A percentile compares a stretch with the other conserved stretches of the same genome.
Conservation (phyloP, 2,888 invertebrate species). For the Lithophane semibrunnea region DNA sequence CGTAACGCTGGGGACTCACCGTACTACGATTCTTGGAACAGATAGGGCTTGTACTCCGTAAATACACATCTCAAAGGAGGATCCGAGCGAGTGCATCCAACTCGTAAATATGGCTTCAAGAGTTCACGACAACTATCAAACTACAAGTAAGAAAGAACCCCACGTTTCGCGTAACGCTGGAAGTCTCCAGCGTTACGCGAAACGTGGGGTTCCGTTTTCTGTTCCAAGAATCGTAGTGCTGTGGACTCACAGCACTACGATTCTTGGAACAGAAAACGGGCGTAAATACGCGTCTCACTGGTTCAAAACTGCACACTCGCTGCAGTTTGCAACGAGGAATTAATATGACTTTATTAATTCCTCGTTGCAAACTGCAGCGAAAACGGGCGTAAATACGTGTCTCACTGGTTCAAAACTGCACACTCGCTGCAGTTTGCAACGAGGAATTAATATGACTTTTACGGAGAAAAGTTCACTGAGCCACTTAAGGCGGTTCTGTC, state of each 20-base stretch:
- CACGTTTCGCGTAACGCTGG: not conserved
- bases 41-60: not conserved
- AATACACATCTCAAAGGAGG: not conserved
- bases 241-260: not conserved
- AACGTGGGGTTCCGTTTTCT: too few relatives aligned
- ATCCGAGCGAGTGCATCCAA: not conserved
- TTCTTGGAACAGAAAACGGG: not conserved
- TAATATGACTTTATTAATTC: not conserved
- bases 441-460: not conserved
- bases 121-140: not conserved
- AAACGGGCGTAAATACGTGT: not conserved
- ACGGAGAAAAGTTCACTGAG: not conserved
- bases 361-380: too few relatives aligned
- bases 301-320: not conserved
- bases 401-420: not conserved
- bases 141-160: not conserved
- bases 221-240: too few relatives aligned
- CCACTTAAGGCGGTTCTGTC: not conserved
- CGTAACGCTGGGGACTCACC: not conserved
- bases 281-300: conserved; percentile 1
- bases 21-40: not conserved
- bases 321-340: not conserved
- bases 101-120: not conserved
- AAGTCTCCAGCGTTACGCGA: too few relatives aligned
- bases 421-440: not conserved